Percentiles rank a stretch among this genome's conserved stretches.
Conservation (phyloP, 2,113 vertebrate genomes). For the Catharus bicknelli region DNA sequence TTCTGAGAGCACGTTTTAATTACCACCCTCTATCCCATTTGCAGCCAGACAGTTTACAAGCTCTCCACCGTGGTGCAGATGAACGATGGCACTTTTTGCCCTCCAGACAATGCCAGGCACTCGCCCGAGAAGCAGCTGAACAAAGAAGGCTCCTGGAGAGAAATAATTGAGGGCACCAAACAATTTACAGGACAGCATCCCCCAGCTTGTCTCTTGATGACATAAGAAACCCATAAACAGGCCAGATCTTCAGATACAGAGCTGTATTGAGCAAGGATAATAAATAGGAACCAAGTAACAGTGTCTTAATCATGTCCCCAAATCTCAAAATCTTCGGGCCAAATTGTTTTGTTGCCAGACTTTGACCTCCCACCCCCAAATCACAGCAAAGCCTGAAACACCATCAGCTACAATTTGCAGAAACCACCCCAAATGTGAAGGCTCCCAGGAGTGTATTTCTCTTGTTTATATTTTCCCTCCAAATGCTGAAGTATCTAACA, state of each 20-base stretch:
- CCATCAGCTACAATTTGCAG: background rate
- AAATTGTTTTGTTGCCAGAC: background rate
- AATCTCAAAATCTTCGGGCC: background rate
- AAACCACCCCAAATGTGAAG: background rate
- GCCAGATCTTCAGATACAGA: background rate
- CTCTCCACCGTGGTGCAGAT: background rate
- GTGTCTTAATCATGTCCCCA: background rate
- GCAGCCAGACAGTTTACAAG: constrained; percentile 27
- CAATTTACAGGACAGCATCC: background rate
- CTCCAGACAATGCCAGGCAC: constrained; percentile 16
- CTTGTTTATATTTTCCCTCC: accelerated
- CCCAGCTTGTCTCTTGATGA: background rate
- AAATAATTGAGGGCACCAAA: constrained; percentile 31
- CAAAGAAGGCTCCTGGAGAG: background rate
- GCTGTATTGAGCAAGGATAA: background rate
- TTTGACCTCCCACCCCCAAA: background rate
- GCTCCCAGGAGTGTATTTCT: background rate
- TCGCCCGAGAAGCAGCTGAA: background rate
- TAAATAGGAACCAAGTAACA: background rate
- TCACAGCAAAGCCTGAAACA: background rate
- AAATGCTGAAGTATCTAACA: background rate
- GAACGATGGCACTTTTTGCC: background rate
- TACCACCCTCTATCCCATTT: constrained; percentile 23
- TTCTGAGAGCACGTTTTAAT: constrained; percentile 38
- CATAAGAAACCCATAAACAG: background rate